phyloP scores from a whole-genome alignment of 2,888 invertebrate species.

The Ypsolopha scabrella region DNA sequence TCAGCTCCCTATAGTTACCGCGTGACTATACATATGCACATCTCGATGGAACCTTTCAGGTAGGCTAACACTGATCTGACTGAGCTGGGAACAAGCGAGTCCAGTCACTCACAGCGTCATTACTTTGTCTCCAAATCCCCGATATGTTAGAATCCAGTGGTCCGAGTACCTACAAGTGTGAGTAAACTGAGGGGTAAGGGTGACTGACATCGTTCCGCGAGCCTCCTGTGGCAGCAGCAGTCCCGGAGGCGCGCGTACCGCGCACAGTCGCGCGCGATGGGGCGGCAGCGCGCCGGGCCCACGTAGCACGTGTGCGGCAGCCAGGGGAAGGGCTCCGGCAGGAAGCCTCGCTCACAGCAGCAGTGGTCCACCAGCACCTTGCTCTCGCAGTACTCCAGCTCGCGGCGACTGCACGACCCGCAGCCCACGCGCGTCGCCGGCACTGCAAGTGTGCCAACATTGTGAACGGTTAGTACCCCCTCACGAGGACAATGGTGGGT shows the following conservation, averaged over 20 bases:
- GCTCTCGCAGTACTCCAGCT: conserved; percentile 73
- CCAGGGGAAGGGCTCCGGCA: conserved; percentile 74
- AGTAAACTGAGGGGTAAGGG: background rate
- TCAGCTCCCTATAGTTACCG: no score
- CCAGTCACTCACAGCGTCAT: no score
- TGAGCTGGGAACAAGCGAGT: no score
- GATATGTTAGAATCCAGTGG: no score
- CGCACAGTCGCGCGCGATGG: conserved; percentile 72
- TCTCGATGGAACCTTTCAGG: no score
- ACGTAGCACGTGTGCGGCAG: conserved; percentile 77
- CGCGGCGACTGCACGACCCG: conserved; percentile 70
- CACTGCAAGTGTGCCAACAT: conserved; percentile 22
- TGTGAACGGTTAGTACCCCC: no score
- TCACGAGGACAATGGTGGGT: no score
- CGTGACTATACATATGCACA: no score
- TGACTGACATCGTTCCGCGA: conserved; percentile 72
- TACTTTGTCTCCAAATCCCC: no score
- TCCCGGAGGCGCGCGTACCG: conserved; percentile 72
- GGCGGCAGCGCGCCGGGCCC: conserved; percentile 71
- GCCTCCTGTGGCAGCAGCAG: conserved; percentile 74
- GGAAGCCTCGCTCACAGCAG: conserved; percentile 68
- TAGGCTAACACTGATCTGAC: no score
- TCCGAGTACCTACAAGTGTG: no score
- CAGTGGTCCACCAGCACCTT: conserved; percentile 67
- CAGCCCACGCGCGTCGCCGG: conserved; percentile 59